Percentiles rank a stretch among this genome's conserved stretches.
Evolutionary conservation across 2,113 vertebrate species (phyloP).

Genomic region (Turnix velox): DNA sequence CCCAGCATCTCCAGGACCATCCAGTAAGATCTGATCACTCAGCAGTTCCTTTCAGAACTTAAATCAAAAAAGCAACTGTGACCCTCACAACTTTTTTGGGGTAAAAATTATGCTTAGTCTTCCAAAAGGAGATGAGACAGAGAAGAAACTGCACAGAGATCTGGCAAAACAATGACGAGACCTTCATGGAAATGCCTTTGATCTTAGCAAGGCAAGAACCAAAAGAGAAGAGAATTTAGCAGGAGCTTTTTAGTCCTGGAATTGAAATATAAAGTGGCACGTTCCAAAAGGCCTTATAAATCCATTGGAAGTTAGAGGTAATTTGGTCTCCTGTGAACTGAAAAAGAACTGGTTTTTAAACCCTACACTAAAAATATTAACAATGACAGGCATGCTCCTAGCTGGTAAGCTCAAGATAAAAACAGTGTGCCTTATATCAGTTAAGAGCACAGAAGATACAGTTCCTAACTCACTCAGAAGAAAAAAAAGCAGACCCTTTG

Average conservation of each 20-base stretch:
- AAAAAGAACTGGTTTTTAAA: background rate
- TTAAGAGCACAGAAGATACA: background rate
- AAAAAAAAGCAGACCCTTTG: background rate
- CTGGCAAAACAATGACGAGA: background rate
- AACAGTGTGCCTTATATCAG: background rate
- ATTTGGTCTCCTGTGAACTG: background rate
- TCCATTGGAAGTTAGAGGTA: background rate
- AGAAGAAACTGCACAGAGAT: background rate
- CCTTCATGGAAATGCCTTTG: background rate
- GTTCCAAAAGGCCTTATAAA: constrained; percentile 22
- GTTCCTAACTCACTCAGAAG: background rate
- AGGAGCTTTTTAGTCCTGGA: background rate
- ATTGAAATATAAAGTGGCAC: constrained; percentile 11
- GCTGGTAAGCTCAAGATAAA: background rate
- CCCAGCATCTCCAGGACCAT: accelerated
- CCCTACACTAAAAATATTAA: background rate
- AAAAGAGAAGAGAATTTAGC: background rate
- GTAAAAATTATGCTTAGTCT: background rate
- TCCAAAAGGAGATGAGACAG: background rate
- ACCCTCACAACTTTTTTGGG: background rate
- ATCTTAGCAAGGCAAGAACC: background rate
- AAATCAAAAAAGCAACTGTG: background rate
- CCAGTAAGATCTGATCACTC: background rate
- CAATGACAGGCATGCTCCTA: background rate
- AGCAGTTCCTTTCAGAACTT: background rate